These are phyloP conservation scores for Cordilura impudica DNA, from an alignment of 2,888 invertebrate genomes.

Conservation along the genomic window DNA sequence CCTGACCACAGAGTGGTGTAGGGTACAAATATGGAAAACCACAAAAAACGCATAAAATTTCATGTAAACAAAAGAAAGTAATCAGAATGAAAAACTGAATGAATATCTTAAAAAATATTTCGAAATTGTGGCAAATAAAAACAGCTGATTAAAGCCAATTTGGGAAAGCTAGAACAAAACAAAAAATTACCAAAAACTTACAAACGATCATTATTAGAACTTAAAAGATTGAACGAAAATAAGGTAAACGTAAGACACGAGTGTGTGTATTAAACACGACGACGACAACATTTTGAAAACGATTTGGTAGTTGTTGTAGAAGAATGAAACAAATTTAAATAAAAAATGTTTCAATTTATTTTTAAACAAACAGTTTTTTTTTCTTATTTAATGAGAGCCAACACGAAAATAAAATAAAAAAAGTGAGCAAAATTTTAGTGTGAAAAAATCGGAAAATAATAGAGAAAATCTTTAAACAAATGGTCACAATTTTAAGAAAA, in stretches of 20 bases:
- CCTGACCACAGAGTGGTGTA: too few species aligned
- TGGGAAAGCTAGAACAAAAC: constrained; percentile 32
- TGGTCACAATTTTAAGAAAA: constrained; percentile 24
- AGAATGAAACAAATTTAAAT: constrained; percentile 11
- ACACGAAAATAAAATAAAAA: background rate
- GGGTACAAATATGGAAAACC: constrained; percentile 23
- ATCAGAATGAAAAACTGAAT: constrained; percentile 2
- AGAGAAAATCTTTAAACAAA: constrained; percentile 30
- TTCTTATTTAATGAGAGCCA: background rate
- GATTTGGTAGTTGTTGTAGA: background rate
- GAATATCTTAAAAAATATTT: background rate
- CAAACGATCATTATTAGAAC: background rate
- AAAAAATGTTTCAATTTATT: constrained; percentile 52
- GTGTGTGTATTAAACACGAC: background rate
- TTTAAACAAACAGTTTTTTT: constrained; percentile 56
- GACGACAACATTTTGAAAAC: constrained; percentile 33
- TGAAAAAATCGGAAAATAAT: constrained; percentile 10
- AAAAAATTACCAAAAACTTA: constrained; percentile 20
- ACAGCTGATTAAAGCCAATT: constrained; percentile 36
- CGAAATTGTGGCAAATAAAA: background rate
- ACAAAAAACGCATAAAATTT: constrained; percentile 45
- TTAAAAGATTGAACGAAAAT: constrained; percentile 2
- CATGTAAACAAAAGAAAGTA: background rate
- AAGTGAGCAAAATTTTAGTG: constrained; percentile 24
- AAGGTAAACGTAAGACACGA: constrained; percentile 10